A percentile compares a stretch with the other conserved stretches of the same genome.
Conservation (phyloP, 2,797 vertebrate genomes). For the Acropternis orthonyx region DNA sequence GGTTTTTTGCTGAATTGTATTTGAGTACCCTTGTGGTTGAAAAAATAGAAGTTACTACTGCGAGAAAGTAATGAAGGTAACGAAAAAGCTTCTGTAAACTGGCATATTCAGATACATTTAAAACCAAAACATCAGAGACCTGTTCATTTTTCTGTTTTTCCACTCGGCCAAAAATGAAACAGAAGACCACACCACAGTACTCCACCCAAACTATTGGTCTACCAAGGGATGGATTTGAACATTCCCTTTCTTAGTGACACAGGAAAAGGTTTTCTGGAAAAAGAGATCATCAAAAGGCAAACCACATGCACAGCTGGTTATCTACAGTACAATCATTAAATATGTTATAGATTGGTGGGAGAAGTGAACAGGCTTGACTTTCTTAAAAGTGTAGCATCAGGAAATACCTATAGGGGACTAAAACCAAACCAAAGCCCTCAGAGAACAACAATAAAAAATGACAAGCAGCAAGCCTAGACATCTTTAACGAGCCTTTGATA, state of each 20-base stretch:
- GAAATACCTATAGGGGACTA: not conserved
- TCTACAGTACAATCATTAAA: not conserved
- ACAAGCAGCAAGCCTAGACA: not conserved
- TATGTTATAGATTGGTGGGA: not conserved
- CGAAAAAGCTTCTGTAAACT: not conserved
- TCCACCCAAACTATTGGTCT: not conserved
- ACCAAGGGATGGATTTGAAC: not conserved
- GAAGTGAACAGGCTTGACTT: not conserved
- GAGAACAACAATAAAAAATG: not conserved
- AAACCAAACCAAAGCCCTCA: not conserved
- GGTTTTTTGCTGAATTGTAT: not conserved
- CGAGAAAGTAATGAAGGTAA: not conserved
- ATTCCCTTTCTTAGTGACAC: not conserved
- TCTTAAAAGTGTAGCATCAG: not conserved
- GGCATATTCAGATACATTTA: not conserved
- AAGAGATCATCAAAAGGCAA: not conserved
- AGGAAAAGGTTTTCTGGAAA: not conserved
- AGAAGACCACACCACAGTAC: not conserved
- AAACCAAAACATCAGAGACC: not conserved
- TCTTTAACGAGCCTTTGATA: slow-evolving; percentile 50
- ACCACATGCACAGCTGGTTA: not conserved
- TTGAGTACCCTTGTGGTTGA: not conserved
- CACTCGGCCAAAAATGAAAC: not conserved
- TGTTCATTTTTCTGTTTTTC: not conserved
- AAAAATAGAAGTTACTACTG: not conserved